phyloP scores from a whole-genome alignment of 2,797 vertebrate species.

The Rhabdomys pumilio region DNA sequence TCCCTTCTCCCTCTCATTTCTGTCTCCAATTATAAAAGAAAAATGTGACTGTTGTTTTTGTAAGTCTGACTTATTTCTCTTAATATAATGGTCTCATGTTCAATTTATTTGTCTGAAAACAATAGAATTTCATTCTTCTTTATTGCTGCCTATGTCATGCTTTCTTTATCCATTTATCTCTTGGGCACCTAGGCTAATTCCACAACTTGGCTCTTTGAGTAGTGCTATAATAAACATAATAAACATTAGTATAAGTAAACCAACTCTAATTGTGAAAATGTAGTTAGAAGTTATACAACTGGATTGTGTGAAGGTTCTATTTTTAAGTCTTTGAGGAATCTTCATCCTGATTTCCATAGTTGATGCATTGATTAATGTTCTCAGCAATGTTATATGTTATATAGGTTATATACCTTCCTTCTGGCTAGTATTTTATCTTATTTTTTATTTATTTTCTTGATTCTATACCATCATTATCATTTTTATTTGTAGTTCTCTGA shows the following conservation, averaged over 20 bases:
- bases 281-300: background rate
- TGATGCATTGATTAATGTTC: background rate
- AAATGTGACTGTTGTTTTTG: background rate
- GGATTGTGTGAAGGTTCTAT: background rate
- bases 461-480: background rate
- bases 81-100: background rate
- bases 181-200: background rate
- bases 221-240: background rate
- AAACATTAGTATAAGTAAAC: background rate
- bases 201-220: background rate
- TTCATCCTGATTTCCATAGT: background rate
- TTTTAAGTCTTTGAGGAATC: background rate
- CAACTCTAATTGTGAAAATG: background rate
- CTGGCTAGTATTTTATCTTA: background rate
- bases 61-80: background rate
- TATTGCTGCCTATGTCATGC: background rate
- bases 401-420: background rate
- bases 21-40: background rate
- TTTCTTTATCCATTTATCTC: background rate
- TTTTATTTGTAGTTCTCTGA: background rate
- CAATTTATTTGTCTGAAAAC: background rate
- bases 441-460: background rate
- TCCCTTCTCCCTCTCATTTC: background rate
- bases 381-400: background rate
- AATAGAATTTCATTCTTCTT: background rate